These are phyloP conservation scores for Sepioteuthis lessoniana DNA, from an alignment of 2,888 invertebrate species.

Conservation along the genomic window DNA sequence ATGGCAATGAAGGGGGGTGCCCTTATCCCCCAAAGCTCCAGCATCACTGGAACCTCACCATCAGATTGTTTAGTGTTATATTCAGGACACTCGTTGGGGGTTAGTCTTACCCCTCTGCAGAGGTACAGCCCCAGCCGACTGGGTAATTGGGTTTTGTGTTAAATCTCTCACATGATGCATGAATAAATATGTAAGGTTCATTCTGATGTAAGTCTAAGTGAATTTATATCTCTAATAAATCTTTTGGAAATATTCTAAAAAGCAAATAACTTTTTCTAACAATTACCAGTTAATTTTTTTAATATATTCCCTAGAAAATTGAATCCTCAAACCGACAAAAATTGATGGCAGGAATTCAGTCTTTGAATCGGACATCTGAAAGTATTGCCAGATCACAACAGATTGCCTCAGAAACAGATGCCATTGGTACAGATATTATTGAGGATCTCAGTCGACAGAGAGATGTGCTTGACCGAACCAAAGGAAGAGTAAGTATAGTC, in stretches of 20 bases:
- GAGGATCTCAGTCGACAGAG: constrained; percentile 85
- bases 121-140: too few species aligned
- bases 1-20: too few species aligned
- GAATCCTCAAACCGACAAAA: constrained; percentile 68
- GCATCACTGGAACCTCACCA: too few species aligned
- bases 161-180: too few species aligned
- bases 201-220: too few species aligned
- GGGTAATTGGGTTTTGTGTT: too few species aligned
- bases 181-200: too few species aligned
- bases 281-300: neutral
- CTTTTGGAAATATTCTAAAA: neutral
- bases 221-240: neutral
- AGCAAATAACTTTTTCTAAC: neutral
- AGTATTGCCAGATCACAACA: constrained; percentile 81
- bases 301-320: constrained; percentile 56
- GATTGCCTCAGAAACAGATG: constrained; percentile 86
- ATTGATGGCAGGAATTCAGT: constrained; percentile 71
- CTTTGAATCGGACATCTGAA: constrained; percentile 70
- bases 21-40: too few species aligned
- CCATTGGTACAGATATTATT: constrained; percentile 85
- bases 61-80: too few species aligned
- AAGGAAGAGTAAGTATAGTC: constrained; percentile 76
- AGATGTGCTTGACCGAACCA: constrained; percentile 81
- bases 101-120: too few species aligned
- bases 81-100: too few species aligned